These are phyloP conservation scores for Conger conger DNA, from an alignment of 2,113 vertebrate species.

Conservation along the genomic window DNA sequence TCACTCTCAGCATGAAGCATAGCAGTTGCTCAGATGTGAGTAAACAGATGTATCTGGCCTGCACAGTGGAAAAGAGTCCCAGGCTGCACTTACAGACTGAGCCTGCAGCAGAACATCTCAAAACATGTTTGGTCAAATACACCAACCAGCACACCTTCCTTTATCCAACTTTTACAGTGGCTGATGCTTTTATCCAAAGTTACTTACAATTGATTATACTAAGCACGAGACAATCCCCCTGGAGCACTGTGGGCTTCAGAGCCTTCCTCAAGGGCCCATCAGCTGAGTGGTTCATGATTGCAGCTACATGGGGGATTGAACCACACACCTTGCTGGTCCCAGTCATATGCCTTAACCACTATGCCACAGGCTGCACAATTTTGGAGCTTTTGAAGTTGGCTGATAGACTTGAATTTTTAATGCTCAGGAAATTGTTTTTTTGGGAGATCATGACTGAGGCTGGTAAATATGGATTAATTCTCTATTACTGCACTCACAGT, in stretches of 20 bases:
- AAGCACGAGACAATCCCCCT: too few relatives aligned
- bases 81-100: background rate
- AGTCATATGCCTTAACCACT: too few relatives aligned
- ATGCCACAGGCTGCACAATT: too few relatives aligned
- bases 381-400: too few relatives aligned
- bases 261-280: too few relatives aligned
- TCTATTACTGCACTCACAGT: conserved; percentile 59
- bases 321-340: too few relatives aligned
- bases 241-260: too few relatives aligned
- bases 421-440: conserved; percentile 55
- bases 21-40: background rate
- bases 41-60: background rate
- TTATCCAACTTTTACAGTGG: conserved; percentile 19
- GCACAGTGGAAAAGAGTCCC: background rate
- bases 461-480: conserved; percentile 61
- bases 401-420: conserved; percentile 55
- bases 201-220: too few relatives aligned
- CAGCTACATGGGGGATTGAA: too few relatives aligned
- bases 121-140: conserved; percentile 35
- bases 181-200: too few relatives aligned
- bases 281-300: too few relatives aligned
- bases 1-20: background rate
- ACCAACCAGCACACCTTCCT: background rate
- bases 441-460: conserved; percentile 56
- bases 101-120: background rate